Evolutionary conservation across 64 coral and sea anemone species (phyloP), one percentile per base, ranked within the genome.

Genomic region (Montipora sp.): DNA sequence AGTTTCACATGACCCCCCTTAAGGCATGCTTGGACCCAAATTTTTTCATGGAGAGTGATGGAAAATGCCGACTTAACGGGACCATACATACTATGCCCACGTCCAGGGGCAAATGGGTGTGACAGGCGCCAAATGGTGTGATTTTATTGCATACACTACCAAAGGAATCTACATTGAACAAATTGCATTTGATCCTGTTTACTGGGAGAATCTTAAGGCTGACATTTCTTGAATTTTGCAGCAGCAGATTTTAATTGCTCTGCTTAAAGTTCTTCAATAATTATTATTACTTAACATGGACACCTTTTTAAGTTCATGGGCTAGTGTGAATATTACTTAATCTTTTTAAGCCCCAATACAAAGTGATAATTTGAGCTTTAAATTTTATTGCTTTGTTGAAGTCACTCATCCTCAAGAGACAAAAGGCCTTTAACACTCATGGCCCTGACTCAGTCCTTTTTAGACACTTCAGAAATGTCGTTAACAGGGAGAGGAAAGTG

Each of bases 341-440:
- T 36, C 36, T 36, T 36, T 36, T 36, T 36, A 36, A 36, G 36
- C 36, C 36, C 36, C 36, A 36, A 36, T 36, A 36, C 0, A 36
- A 36, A 36, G 36, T 36, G 36, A 36, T 2, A 36, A 36, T 36
- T 36, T 36, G 36, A 2, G 1, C 27, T 36, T 36, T 36, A 36
- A 36, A 36, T 36, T 36, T 1, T 36, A 36, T 36, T 36, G 27
- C 27, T 36, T 36, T 36, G 27, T 51, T 93, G 12, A 87, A 93
- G 65, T 19, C 83, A 9, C 73, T 93, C 3, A 93, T 93, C 15
- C 27, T 80, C 16, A 93, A 93, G 70, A 87, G 91, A 69, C 83
- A 93, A 93, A 88, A 79, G 82, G 75, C 91, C 43, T 93, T 93
- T 77, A 20, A 76, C 59, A 93, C 8, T 3, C 83, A 93, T 16